phyloP scores from a whole-genome alignment of 23 tunicate genomes.

The Ascidia mentula region DNA sequence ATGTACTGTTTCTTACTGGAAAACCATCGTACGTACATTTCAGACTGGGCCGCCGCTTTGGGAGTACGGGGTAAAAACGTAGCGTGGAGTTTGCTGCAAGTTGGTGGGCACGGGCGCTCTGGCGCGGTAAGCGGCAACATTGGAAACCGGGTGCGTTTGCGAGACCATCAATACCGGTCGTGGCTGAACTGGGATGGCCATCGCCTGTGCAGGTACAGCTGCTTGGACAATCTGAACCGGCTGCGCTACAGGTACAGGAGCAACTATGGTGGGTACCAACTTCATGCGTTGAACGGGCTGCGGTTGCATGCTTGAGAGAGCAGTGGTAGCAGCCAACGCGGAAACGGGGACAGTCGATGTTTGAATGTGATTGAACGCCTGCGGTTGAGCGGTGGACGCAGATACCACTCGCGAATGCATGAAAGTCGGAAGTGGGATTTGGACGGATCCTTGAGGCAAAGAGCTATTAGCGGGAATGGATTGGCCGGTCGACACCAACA shows the following conservation, averaged over 20 bases:
- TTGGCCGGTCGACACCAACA: neutral
- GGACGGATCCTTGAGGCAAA: neutral
- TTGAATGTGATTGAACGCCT: neutral
- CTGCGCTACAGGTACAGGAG: conserved; percentile 37
- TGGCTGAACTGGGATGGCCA: neutral
- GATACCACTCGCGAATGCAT: no score
- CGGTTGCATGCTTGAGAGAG: neutral
- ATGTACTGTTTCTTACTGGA: no score
- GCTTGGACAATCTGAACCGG: conserved; percentile 38
- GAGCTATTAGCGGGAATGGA: neutral
- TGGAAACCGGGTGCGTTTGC: conserved; percentile 14
- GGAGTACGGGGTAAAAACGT: neutral
- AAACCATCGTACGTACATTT: neutral
- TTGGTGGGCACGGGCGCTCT: neutral
- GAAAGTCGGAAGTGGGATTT: neutral
- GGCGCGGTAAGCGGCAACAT: neutral
- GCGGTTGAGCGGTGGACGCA: neutral
- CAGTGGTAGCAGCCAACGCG: neutral
- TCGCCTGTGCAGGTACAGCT: conserved; percentile 21
- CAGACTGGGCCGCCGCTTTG: neutral
- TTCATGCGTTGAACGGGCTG: neutral
- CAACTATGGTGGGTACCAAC: conserved; percentile 29
- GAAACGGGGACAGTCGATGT: neutral
- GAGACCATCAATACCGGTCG: conserved; percentile 36
- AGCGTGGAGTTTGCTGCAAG: neutral